These are phyloP conservation scores for Drosophila equinoxialis DNA, from an alignment of 1,140 invertebrate genomes.

Conservation along the genomic window DNA sequence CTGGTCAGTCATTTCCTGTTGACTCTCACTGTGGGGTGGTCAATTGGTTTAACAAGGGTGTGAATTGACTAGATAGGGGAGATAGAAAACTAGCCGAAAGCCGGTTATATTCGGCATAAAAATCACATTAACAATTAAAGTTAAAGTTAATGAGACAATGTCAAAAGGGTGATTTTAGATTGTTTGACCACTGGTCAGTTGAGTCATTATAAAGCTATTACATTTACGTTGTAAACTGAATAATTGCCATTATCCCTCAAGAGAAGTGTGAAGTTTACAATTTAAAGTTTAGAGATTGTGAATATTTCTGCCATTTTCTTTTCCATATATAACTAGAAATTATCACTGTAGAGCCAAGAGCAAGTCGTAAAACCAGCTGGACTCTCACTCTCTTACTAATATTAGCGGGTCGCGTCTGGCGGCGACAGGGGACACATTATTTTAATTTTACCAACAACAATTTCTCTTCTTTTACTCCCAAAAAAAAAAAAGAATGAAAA, in stretches of 20 bases:
- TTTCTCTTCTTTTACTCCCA: constrained; percentile 53
- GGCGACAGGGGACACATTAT: constrained; percentile 82
- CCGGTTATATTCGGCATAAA: constrained; percentile 50
- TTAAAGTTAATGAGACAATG: constrained; percentile 46
- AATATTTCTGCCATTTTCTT: not conserved
- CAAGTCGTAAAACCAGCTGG: constrained; percentile 33
- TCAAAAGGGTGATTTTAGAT: constrained; percentile 13
- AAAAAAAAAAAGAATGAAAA: constrained; percentile 62
- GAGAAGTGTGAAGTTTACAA: constrained; percentile 1
- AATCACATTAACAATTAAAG: constrained; percentile 71
- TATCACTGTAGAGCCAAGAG: constrained; percentile 14
- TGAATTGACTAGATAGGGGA: constrained; percentile 25
- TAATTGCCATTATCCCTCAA: not conserved
- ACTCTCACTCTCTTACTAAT: not conserved
- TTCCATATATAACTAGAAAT: constrained; percentile 27
- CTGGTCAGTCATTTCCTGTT: constrained; percentile 51
- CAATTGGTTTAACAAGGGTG: constrained; percentile 58
- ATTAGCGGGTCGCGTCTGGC: constrained; percentile 54
- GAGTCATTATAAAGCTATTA: not conserved
- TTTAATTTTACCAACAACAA: constrained; percentile 67
- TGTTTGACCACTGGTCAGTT: constrained; percentile 10
- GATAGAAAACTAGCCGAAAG: constrained; percentile 8
- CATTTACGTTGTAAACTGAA: not conserved
- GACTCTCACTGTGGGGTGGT: constrained; percentile 29
- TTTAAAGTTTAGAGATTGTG: not conserved